Percentiles rank a stretch among this genome's conserved stretches.
phyloP scores from a whole-genome alignment of 2,888 invertebrate species.

The Allolobophora icterica region DNA sequence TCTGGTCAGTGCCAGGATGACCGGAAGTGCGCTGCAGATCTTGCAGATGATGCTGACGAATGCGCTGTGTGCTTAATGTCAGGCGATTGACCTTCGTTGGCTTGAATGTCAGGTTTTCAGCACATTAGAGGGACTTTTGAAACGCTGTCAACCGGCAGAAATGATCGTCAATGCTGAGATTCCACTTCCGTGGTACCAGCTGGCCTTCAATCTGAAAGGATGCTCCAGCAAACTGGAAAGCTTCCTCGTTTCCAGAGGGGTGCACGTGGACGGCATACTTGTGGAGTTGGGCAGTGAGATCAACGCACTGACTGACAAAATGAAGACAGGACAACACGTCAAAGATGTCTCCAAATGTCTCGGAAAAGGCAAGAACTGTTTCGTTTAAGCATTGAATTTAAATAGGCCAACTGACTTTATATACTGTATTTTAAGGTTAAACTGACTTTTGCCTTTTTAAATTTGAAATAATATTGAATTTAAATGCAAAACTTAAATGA shows the following conservation, averaged over 20 bases:
- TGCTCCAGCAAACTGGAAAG: slow-evolving; percentile 18
- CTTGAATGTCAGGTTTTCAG: slow-evolving; percentile 38
- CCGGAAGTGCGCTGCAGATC: slow-evolving; percentile 44
- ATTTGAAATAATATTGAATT: too few species aligned
- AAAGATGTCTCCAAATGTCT: slow-evolving; percentile 34
- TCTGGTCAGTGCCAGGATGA: slow-evolving; percentile 48
- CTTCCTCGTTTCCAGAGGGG: slow-evolving; percentile 13
- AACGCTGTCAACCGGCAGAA: background rate
- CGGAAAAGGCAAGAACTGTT: slow-evolving; percentile 38
- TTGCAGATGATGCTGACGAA: slow-evolving; percentile 52
- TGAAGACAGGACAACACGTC: slow-evolving; percentile 32
- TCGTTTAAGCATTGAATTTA: background rate
- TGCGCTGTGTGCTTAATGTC: slow-evolving; percentile 43
- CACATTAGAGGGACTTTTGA: background rate
- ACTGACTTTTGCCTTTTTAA: too few species aligned
- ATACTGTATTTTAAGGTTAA: too few species aligned
- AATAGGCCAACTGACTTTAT: background rate
- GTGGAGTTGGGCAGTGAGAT: slow-evolving; percentile 23
- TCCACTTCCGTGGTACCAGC: slow-evolving; percentile 37
- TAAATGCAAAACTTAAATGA: too few species aligned
- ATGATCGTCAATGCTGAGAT: background rate
- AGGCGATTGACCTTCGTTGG: slow-evolving; percentile 50
- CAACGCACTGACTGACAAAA: slow-evolving; percentile 15
- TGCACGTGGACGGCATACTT: slow-evolving; percentile 29
- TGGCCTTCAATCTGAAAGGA: slow-evolving; percentile 39